Conservation (phyloP, 2,888 invertebrate genomes). For the Anthrax anthrax region DNA sequence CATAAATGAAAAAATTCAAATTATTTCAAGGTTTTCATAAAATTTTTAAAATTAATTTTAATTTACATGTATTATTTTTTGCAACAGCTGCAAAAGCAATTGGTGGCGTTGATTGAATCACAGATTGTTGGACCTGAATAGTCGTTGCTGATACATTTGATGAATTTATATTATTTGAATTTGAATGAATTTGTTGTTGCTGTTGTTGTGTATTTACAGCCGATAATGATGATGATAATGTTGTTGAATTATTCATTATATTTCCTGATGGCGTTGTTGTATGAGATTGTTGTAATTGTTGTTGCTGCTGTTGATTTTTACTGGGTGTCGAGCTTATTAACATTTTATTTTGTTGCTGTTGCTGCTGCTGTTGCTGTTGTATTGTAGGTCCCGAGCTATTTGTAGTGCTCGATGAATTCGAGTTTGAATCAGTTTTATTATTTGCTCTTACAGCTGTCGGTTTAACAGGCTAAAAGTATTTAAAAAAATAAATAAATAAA, state of each 20-base stretch:
- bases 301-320: conserved; percentile 22
- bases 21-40: background rate
- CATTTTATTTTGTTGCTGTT: conserved; percentile 14
- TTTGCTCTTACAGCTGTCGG: conserved; percentile 67
- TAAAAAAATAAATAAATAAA: conserved; percentile 13
- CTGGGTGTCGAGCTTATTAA: conserved; percentile 32
- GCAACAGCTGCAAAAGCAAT: conserved; percentile 51
- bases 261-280: conserved; percentile 20
- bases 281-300: conserved; percentile 14
- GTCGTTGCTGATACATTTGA: conserved; percentile 15
- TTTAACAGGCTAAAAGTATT: conserved; percentile 60
- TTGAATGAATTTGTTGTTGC: conserved; percentile 4
- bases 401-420: conserved; percentile 12
- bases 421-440: conserved; percentile 17
- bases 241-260: background rate
- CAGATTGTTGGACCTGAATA: conserved; percentile 34
- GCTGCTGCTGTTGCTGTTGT: background rate
- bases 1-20: background rate
- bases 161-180: conserved; percentile 9
- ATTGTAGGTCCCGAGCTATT: conserved; percentile 14
- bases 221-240: conserved; percentile 24
- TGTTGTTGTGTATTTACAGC: conserved; percentile 18
- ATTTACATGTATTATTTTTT: conserved; percentile 37
- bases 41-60: background rate
- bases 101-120: conserved; percentile 34